Base-by-base conservation (phyloP, 2,113 vertebrate species). In the Salvelinus fontinalis region DNA sequence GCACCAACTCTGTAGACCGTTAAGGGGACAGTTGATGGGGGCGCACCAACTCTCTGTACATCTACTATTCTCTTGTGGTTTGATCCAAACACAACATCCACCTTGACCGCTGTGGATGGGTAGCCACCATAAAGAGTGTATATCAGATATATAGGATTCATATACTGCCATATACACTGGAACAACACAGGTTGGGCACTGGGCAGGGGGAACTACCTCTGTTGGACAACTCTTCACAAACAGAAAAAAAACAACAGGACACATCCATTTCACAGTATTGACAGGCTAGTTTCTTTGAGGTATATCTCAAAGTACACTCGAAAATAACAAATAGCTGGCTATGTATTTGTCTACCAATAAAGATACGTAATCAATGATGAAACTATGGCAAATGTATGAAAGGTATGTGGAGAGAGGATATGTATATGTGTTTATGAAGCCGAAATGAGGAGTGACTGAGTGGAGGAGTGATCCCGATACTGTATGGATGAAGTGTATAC, bases 211-310 rank as follows among this genome's bases (percentile, higher is more conserved):
- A 80, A 77, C 51, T 60, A 74, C 78, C 84, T 89, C 89, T 87
- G 82, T 82, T 93, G 89, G 89, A 90, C 91, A 89, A 90, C 77
- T 75, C 76, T 75, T 72, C 70, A 79, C 48, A 64, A 24, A 59
- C 24, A 79, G 72, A 48, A 62, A 76, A 1, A 3, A 67, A 67
- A 44, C 39, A 11, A 70, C 67, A 83, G 5, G 60, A 18, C 73
- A 75, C 76, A 81, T 85, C 39, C 75, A 54, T 84, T 62, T 70
- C 75, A 71, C 65, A 81, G 75, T 75, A 76, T 80, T 73, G 51
- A 18, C 51, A 18, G 4, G 14, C 13, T 5, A 54, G 4, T 54
- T 54, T 54, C 13, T 18, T 54, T 54, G 12, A 54, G 16, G 51
- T 44, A 3, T 44, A 44, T 44, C 39, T 11, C 39, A 44, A 1